phyloP scores from a whole-genome alignment of 2,888 invertebrate genomes.

The Eurytoma adleriae region DNA sequence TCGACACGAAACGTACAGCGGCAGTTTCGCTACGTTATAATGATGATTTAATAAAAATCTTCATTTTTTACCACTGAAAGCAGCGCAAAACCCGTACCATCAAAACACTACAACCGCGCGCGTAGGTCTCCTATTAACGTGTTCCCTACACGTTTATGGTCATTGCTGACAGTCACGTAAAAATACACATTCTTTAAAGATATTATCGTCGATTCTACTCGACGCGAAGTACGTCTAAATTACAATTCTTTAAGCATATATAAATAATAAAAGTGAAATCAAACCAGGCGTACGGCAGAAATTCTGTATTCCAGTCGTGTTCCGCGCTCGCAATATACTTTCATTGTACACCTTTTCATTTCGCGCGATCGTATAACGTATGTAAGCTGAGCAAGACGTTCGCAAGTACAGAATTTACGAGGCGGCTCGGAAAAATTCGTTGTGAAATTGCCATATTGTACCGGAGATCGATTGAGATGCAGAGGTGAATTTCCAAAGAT shows the following conservation, averaged over 20 bases:
- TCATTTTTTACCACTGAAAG: no score
- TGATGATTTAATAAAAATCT: no score
- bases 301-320: neutral
- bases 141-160: conserved; percentile 40
- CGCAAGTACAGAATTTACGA: neutral
- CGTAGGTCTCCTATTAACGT: conserved; percentile 10
- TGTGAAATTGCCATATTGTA: conserved; percentile 37
- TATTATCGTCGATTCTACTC: no score
- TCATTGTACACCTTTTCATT: conserved; percentile 27
- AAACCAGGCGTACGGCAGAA: neutral
- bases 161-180: neutral
- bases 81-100: neutral
- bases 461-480: conserved; percentile 32
- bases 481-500: conserved; percentile 22
- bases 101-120: neutral
- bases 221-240: neutral
- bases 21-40: no score
- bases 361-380: neutral
- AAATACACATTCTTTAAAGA: no score
- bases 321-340: conserved; percentile 29
- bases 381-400: neutral
- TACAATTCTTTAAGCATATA: conserved; percentile 13
- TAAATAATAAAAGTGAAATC: conserved; percentile 54
- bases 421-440: conserved; percentile 6
- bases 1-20: no score